These are phyloP conservation scores for Coremacera marginata DNA, from an alignment of 2,888 invertebrate species.

Conservation along the genomic window DNA sequence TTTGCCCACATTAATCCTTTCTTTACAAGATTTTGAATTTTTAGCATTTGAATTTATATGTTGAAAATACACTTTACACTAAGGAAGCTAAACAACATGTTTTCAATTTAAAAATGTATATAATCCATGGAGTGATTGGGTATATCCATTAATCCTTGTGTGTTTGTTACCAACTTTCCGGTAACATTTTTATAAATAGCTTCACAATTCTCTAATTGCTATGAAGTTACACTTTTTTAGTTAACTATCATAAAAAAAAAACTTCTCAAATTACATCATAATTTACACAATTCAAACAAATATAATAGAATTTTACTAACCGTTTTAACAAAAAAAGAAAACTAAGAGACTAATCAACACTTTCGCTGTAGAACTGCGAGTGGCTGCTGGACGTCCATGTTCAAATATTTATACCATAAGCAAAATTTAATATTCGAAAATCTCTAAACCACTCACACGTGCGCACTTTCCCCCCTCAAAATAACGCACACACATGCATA, in stretches of 20 bases:
- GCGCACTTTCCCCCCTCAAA: neutral
- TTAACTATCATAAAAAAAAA: neutral
- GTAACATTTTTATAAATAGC: neutral
- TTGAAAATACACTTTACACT: too few species aligned
- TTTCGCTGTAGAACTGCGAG: slow-evolving; percentile 71
- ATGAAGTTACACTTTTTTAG: neutral
- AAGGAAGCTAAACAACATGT: too few species aligned
- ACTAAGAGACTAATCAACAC: slow-evolving; percentile 68
- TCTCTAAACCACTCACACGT: slow-evolving; percentile 23
- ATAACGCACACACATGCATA: slow-evolving; percentile 14
- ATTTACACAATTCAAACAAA: neutral
- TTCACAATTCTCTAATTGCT: neutral
- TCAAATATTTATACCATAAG: slow-evolving; percentile 69
- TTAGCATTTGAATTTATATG: too few species aligned
- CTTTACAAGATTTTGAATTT: too few species aligned
- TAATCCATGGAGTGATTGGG: slow-evolving; percentile 48
- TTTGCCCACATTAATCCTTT: too few species aligned
- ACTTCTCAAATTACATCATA: slow-evolving; percentile 16
- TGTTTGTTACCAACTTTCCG: neutral
- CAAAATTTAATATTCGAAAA: slow-evolving; percentile 51
- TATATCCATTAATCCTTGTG: slow-evolving; percentile 30
- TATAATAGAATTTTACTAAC: slow-evolving; percentile 55
- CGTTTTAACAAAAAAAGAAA: slow-evolving; percentile 60
- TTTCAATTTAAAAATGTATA: slow-evolving; percentile 6
- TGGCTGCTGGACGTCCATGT: slow-evolving; percentile 67